phyloP scores from a whole-genome alignment of 2,113 vertebrate genomes.

The Vombatus ursinus region DNA sequence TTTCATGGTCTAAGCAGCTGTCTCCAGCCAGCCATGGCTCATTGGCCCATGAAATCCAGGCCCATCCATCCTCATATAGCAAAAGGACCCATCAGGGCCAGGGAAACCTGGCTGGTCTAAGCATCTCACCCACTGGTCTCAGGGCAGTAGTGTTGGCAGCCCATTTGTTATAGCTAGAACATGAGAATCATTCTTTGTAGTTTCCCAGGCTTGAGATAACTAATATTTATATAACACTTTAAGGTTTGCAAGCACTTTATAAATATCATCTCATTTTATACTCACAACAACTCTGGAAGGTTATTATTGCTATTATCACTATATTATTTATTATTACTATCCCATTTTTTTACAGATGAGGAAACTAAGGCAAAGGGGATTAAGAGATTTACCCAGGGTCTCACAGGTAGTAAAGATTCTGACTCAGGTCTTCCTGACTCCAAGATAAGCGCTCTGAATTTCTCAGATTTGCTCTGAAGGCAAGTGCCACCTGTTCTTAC shows the following conservation, averaged over 20 bases:
- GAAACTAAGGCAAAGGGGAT: not conserved
- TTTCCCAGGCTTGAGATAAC: not conserved
- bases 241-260: not conserved
- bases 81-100: conserved; percentile 26
- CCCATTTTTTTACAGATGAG: not conserved
- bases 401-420: not conserved
- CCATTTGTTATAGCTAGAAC: not conserved
- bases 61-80: conserved; percentile 52
- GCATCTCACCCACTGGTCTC: not conserved
- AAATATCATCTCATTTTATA: not conserved
- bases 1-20: conserved; percentile 69
- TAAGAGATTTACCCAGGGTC: not conserved
- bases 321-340: not conserved
- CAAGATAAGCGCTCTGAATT: not conserved
- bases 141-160: not conserved
- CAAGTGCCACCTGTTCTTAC: not conserved
- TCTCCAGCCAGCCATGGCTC: conserved; percentile 70
- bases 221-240: not conserved
- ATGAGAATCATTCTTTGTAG: not conserved
- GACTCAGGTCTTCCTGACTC: not conserved
- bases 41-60: conserved; percentile 61
- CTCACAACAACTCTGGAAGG: not conserved
- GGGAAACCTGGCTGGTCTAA: conserved; percentile 25
- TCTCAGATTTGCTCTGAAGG: not conserved
- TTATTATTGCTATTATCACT: not conserved